Percentiles rank a stretch among this genome's conserved stretches.
These are phyloP conservation scores for Ciconia maguari DNA, from an alignment of 2,113 vertebrate species.

Conservation along the genomic window DNA sequence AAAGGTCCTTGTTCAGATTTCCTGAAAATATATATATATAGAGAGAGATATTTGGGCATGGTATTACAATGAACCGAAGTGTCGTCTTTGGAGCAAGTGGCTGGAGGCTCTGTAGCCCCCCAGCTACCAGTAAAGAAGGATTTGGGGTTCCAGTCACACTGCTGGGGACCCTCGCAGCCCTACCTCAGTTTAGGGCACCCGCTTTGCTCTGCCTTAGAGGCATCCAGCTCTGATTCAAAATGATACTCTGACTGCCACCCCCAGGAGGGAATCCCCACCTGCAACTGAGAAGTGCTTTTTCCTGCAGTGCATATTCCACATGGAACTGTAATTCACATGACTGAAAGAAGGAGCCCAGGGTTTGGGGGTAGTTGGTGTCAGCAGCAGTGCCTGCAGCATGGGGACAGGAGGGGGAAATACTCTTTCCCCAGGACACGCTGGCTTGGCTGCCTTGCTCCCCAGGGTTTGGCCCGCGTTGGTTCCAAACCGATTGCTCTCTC, in stretches of 20 bases:
- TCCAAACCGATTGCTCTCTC: not conserved
- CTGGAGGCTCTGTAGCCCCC: not conserved
- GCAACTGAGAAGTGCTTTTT: not conserved
- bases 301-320: accelerated
- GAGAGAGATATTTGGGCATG: not conserved
- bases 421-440: not conserved
- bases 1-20: not conserved
- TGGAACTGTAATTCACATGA: accelerated
- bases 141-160: not conserved
- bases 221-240: not conserved
- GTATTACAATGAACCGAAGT: not conserved
- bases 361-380: accelerated
- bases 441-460: not conserved
- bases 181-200: not conserved
- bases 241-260: not conserved
- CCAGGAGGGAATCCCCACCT: not conserved
- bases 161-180: not conserved
- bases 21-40: not conserved
- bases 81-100: not conserved
- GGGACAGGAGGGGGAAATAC: accelerated
- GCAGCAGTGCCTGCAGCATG: not conserved
- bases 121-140: not conserved
- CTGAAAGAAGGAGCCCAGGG: not conserved
- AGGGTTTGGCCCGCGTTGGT: not conserved
- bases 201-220: not conserved